Base-by-base conservation (phyloP, 2,113 vertebrate species). In the Upupa epops region DNA sequence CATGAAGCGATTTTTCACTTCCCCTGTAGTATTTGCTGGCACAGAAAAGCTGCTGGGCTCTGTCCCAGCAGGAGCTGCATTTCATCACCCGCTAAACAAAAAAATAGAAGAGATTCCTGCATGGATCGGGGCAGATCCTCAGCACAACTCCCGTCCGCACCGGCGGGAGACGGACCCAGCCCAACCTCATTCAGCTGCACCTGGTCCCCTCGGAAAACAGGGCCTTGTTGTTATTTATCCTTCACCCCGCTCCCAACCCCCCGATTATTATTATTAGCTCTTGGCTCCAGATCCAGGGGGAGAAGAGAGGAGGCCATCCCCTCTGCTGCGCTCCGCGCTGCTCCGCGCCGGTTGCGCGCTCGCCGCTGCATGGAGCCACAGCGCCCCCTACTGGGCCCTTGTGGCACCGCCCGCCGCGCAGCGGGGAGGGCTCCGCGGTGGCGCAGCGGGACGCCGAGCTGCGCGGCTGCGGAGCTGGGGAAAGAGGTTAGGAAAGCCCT, bases 381-480 rank as follows among this genome's bases (percentile, higher is more conserved):
- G 97, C 97, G 97, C 97, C 97, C 97, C 95, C 97, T 97, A 94
- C 97, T 97, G 97, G 97, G 95, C 70, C 20, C 46, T 6, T 4
- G 49, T 18, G 48, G 54, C n/a, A 45, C 49, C 54, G 54, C 68
- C 56, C 34, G 64, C 49, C 36, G 55, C 24, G 70, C 75, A 17
- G 70, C 75, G 55, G 83, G 66, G 14, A 66, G n/a, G 15, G 16
- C 40, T 32, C 55, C 31, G 65, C 40, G 16, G 58, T 51, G 63
- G 93, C 42, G 69, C 73, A 17, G 56, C 16, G 58, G 13, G 17
- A 20, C 28, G 40, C 72, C 49, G 73, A 25, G 42, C 26, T 55
- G 40, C 45, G 52, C 26, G 52, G 56, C 29, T 17, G 66, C 46
- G 63, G 34, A n/a, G 16, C 5, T 16, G 20, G 20, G 20, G 5